Base-by-base conservation (phyloP, 2,797 vertebrate species). In the Macropodus opercularis region DNA sequence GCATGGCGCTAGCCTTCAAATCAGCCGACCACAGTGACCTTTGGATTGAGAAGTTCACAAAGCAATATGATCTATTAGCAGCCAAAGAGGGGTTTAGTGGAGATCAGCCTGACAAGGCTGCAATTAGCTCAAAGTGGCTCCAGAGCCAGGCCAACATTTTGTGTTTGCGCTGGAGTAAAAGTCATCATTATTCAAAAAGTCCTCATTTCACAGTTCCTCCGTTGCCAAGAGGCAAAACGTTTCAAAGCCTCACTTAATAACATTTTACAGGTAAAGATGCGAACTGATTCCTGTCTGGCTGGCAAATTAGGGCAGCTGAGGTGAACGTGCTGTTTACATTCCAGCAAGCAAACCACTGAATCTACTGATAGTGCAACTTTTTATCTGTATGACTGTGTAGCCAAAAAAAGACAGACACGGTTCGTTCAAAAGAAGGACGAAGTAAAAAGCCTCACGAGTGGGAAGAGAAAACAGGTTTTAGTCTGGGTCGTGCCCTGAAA, bases 61-160 rank as follows among this genome's bases (percentile, higher is more conserved):
- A 56, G 79, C 42, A 74, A 80, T 75, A 60, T 75, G 68, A 89
- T 81, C 76, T 69, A 58, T 68, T 44, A 14, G 31, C 54, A 0
- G 54, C 49, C 27, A 57, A 67, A 27, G 40, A 54, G 70, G 56
- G 57, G 64, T 84, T 80, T 73, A 63, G 56, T 50, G 18, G 36
- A 72, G 65, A 74, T 75, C 43, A 61, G 60, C 65, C 58, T 48
- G 12, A 72, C 55, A 74, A 72, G 49, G 72, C 52, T 67, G 17
- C 49, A 32, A 56, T 64, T 71, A 69, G 53, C 32, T 35, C 49
- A 74, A 73, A 79, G 55, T 75, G 75, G 41, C 52, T 59, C 53
- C 34, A 53, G 26, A 36, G 22, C 15, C 42, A 32, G 63, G 15
- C 69, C 13, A n/a, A n/a, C 42, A 24, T 58, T 63, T 57, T 2